Evolutionary conservation across 2,888 invertebrate genomes (phyloP).

Genomic region (Drosophila seclusa): DNA sequence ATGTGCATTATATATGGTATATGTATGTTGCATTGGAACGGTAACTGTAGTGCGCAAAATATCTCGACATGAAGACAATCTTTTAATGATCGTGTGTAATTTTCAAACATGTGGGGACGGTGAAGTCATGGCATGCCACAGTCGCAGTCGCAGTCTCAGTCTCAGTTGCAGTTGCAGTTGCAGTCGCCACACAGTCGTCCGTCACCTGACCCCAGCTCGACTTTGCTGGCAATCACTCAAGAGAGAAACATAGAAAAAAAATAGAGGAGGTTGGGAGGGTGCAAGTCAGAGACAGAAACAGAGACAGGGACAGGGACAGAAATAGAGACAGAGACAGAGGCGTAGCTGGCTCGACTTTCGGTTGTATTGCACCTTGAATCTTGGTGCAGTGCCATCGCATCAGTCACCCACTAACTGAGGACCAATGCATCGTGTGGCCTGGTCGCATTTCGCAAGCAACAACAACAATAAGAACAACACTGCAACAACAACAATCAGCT

Average conservation of each 20-base stretch:
- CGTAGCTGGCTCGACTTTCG: conserved; percentile 63
- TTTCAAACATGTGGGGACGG: conserved; percentile 73
- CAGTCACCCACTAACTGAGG: conserved; percentile 77
- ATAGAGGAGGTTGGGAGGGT: background rate
- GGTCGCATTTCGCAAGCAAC: conserved; percentile 73
- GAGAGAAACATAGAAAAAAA: conserved; percentile 20
- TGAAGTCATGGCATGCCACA: conserved; percentile 52
- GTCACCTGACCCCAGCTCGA: conserved; percentile 76
- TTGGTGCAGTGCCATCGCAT: conserved; percentile 64
- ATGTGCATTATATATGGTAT: background rate
- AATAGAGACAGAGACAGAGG: conserved; percentile 30
- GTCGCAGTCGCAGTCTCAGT: conserved; percentile 33
- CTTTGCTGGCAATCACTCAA: conserved; percentile 71
- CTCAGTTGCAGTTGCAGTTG: conserved; percentile 23
- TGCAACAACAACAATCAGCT: conserved; percentile 48
- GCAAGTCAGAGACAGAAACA: conserved; percentile 9
- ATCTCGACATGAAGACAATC: conserved; percentile 80
- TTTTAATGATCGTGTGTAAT: conserved; percentile 84
- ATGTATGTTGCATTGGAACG: conserved; percentile 17
- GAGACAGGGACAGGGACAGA: background rate
- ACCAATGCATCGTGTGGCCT: conserved; percentile 56
- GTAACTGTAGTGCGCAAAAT: conserved; percentile 60
- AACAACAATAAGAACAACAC: conserved; percentile 19
- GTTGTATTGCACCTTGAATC: conserved; percentile 76
- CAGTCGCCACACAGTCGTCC: conserved; percentile 58